Evolutionary conservation across 2,888 invertebrate genomes (phyloP).

Genomic region (Laspeyria flexula): DNA sequence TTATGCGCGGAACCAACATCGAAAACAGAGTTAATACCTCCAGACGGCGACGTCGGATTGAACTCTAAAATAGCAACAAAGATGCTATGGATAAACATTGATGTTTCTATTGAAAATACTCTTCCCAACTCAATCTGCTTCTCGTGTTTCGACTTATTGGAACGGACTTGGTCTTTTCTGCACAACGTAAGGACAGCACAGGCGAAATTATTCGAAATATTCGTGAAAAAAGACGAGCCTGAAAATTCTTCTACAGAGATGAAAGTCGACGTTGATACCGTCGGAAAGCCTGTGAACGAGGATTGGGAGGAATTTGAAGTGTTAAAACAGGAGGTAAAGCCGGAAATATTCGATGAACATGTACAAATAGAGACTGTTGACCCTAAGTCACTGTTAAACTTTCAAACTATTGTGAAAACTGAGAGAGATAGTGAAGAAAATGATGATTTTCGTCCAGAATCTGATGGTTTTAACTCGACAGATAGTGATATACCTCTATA

Average conservation of each 20-base stretch:
- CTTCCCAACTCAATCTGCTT: slow-evolving; percentile 77
- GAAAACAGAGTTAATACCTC: slow-evolving; percentile 62
- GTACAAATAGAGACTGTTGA: slow-evolving; percentile 50
- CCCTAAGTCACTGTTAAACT: slow-evolving; percentile 47
- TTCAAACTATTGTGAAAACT: slow-evolving; percentile 48
- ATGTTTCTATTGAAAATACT: slow-evolving; percentile 55
- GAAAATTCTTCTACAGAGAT: slow-evolving; percentile 19
- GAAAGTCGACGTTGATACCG: slow-evolving; percentile 32
- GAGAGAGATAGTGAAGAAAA: slow-evolving; percentile 58
- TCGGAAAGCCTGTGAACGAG: slow-evolving; percentile 66
- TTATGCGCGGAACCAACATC: slow-evolving; percentile 77
- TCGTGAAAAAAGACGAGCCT: slow-evolving; percentile 40
- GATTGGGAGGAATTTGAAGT: slow-evolving; percentile 71
- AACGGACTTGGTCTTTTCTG: slow-evolving; percentile 75
- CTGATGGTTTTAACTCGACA: slow-evolving; percentile 56
- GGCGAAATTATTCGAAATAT: slow-evolving; percentile 62
- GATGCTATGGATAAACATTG: slow-evolving; percentile 78
- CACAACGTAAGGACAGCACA: slow-evolving; percentile 72
- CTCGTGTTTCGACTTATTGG: slow-evolving; percentile 75
- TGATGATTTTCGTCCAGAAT: slow-evolving; percentile 23
- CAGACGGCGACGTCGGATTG: slow-evolving; percentile 69
- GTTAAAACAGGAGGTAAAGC: slow-evolving; percentile 64
- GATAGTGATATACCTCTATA: slow-evolving; percentile 71
- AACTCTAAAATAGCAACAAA: slow-evolving; percentile 70
- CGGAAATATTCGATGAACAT: slow-evolving; percentile 49